Evolutionary conservation across 2,113 vertebrate species (phyloP), one percentile per base, ranked within the genome.

Genomic region (Paracanthobrama guichenoti): DNA sequence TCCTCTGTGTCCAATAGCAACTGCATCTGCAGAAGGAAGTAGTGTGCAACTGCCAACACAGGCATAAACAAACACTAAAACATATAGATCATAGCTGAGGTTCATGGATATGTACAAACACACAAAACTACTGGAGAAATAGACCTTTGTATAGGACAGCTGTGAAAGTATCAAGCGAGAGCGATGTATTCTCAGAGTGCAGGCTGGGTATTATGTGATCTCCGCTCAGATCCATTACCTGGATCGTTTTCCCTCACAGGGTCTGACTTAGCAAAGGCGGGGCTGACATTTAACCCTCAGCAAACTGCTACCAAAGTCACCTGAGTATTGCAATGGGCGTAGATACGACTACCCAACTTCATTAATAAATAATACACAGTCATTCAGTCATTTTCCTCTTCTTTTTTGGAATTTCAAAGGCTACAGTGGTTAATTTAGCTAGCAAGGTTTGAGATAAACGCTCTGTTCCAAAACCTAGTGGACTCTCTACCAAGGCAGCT

Each of bases 1-100:
- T 89, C 91, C 89, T 92, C 93, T 91, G 94, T 95, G 95, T 95
- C 94, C 93, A 94, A 95, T 89, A 90, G 95, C 94, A 94, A 96
- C 94, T 88, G 91, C 89, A 92, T 93, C 91, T 91, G 74, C 83
- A 82, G 81, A 81, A 86, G 85, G 62, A 87, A 75, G 91, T 85
- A 89, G 90, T 90, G 67, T 90, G 90, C 91, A 53, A 89, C 82
- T 89, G 89, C 86, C 78, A 81, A 84, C 79, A 76, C 79, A 59
- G 48, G 79, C 66, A 75, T 55, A 81, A 64, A 81, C 82, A 73
- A 48, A 84, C 20, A 59, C 31, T 60, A 44, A 44, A 77, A 73
- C n/a, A 79, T 16, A 80, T 18, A 83, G 57, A 12, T 35, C 14
- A 81, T 18, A 31, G 57, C 13, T 48, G 44, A 79, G 66, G 35